Evolutionary conservation across 2,113 vertebrate genomes (phyloP), one percentile per base, ranked within the genome.

Genomic region (Saimiri boliviensis): DNA sequence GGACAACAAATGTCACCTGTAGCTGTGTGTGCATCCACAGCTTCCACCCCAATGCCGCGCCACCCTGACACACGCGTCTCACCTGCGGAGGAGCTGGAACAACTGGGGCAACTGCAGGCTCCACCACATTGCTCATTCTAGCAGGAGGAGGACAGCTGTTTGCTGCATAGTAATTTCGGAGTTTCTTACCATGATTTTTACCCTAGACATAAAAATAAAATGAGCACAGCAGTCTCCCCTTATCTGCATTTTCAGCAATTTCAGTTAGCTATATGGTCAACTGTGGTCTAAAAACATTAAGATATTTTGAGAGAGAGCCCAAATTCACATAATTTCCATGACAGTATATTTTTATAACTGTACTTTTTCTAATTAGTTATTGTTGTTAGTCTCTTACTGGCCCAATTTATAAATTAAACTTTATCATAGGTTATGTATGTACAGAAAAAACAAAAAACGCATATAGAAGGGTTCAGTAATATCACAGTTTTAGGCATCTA

Each of bases 171-270:
- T 99, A 99, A 98, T 99, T 99, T 86, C 99, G 99, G 86, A 99
- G 98, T 96, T 99, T 99, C 98, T 99, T 99, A 98, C 99, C 99
- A 98, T 99, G 99, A 98, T 99, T 99, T 99, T 99, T 99, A 97
- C 99, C 99, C 99, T 99, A 97, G 35, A 99, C 95, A 95, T 54
- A 97, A 88, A 90, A 98, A 96, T 49, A 93, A 84, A 37, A 70
- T 96, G 95, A 79, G 5, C 14, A 79, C 27, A 77, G 8, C 42
- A 32, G 42, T 47, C 45, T 45, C 16, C 42, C 3, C 16, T 47
- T 30, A 77, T 77, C 74, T 8, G 8, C 16, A 17, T 42, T 32
- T 77, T 73, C 9, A 21, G n/a, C 70, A 73, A 23, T 23, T 77
- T 77, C 74, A 77, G 42, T 77, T 47, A 27, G 21, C 71, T 13